Percentiles rank a stretch among this genome's conserved stretches.
Evolutionary conservation across 1,140 invertebrate species (phyloP).

Genomic region (Pantala flavescens): DNA sequence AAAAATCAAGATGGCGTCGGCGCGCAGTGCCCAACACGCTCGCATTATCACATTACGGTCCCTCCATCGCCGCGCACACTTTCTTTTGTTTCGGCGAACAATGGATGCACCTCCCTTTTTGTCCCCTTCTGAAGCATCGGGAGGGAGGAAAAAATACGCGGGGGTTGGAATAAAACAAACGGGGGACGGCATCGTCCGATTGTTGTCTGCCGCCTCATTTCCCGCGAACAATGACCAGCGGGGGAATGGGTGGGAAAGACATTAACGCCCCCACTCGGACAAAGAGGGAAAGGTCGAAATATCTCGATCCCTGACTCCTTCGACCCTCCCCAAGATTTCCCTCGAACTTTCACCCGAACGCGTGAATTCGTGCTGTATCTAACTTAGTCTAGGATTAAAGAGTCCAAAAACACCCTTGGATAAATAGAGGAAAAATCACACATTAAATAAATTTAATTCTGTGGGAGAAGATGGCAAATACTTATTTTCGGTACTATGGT

Average conservation of each 20-base stretch:
- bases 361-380: too few species aligned
- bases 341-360: too few species aligned
- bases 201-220: constrained; percentile 7
- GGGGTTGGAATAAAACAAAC: constrained; percentile 1
- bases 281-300: not conserved
- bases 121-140: not conserved
- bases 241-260: not conserved
- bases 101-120: not conserved
- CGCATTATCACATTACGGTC: not conserved
- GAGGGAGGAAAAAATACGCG: not conserved
- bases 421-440: too few species aligned
- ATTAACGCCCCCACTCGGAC: not conserved
- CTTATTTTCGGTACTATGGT: too few species aligned
- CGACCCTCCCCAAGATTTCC: not conserved
- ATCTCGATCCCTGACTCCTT: not conserved
- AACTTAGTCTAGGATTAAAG: too few species aligned
- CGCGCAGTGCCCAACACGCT: not conserved
- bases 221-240: not conserved
- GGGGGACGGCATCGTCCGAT: not conserved
- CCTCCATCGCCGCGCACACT: not conserved
- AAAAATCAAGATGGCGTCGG: not conserved
- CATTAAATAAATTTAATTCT: too few species aligned
- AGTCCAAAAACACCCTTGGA: too few species aligned
- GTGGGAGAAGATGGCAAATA: too few species aligned
- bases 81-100: not conserved